A percentile compares a stretch with the other conserved stretches of the same genome.
Conservation (phyloP, 2,797 vertebrate genomes). For the Limosa lapponica region DNA sequence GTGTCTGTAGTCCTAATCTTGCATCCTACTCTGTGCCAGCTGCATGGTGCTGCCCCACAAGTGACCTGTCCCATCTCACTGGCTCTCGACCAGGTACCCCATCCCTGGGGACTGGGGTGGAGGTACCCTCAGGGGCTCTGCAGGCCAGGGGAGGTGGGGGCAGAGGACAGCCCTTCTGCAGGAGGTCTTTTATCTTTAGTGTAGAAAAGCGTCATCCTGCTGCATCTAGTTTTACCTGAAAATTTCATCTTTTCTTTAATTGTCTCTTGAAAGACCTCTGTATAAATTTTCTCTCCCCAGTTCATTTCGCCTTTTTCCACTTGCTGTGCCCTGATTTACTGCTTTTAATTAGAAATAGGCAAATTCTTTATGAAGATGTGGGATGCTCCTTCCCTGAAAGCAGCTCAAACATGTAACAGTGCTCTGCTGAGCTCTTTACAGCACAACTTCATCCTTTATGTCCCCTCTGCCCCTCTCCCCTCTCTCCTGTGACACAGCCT, state of each 20-base stretch:
- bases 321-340: not conserved
- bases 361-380: not conserved
- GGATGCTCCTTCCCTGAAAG: not conserved
- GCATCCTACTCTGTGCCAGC: not conserved
- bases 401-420: not conserved
- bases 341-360: not conserved
- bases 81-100: not conserved
- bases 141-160: rapidly evolving
- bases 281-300: not conserved
- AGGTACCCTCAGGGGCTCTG: not conserved
- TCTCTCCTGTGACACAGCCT: not conserved
- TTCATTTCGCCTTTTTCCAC: not conserved
- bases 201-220: not conserved
- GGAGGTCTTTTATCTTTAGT: not conserved
- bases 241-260: not conserved
- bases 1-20: not conserved
- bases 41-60: rapidly evolving
- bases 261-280: not conserved
- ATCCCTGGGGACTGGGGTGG: not conserved
- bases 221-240: not conserved
- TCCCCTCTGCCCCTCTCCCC: not conserved
- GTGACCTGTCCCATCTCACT: not conserved
- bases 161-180: not conserved
- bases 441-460: not conserved
- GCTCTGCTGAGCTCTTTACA: not conserved